Percentiles rank a stretch among this genome's conserved stretches.
phyloP scores from a whole-genome alignment of 1,140 invertebrate species.

The Stegodyphus dumicola region DNA sequence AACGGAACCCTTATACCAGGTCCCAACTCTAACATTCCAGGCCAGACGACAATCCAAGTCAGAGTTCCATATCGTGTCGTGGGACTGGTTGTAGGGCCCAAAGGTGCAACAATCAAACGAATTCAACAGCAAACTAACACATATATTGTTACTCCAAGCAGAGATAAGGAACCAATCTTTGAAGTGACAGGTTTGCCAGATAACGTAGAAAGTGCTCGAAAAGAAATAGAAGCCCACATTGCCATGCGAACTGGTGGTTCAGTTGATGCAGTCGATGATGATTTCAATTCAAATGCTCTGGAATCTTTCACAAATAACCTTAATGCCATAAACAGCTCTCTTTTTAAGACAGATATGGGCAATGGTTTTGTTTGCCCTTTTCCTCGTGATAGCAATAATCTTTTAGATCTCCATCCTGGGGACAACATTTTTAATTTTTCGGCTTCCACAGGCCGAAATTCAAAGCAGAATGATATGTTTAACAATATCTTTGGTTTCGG shows the following conservation, averaged over 20 bases:
- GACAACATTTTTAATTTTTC: slow-evolving; percentile 22
- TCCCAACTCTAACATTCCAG: slow-evolving; percentile 72
- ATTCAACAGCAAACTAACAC: slow-evolving; percentile 99
- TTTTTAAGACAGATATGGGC: slow-evolving; percentile 22
- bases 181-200: slow-evolving; percentile 97
- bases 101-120: slow-evolving; percentile 98
- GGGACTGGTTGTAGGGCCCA: slow-evolving; percentile 97
- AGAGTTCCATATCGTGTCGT: slow-evolving; percentile 98
- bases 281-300: slow-evolving; percentile 22
- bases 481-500: slow-evolving; percentile 10
- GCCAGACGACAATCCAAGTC: slow-evolving; percentile 96
- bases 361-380: slow-evolving; percentile 21
- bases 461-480: slow-evolving; percentile 15
- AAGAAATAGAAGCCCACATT: slow-evolving; percentile 98
- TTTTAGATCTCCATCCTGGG: slow-evolving; percentile 8
- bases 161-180: slow-evolving; percentile 98
- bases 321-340: slow-evolving; percentile 36
- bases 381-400: slow-evolving; percentile 54
- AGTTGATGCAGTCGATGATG: slow-evolving; percentile 54
- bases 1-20: slow-evolving; percentile 66
- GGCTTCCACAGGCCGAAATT: neutral
- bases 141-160: slow-evolving; percentile 97
- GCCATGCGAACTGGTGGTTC: slow-evolving; percentile 88
- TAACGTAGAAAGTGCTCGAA: slow-evolving; percentile 93
- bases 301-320: slow-evolving; percentile 40